Conservation (phyloP, 1,140 invertebrate genomes). For the Atta colombica region DNA sequence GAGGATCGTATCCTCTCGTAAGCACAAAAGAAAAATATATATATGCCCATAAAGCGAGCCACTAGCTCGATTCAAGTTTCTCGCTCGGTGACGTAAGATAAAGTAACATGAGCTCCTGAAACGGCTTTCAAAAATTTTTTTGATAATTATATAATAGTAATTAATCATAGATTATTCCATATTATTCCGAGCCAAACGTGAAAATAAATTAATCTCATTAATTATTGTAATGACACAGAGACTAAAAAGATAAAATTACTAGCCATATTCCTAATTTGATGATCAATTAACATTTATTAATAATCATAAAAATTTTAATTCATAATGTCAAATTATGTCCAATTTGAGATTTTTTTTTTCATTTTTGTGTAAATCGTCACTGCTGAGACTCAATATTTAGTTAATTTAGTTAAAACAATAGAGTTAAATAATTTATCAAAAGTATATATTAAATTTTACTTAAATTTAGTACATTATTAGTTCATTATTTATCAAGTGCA, state of each 20-base stretch:
- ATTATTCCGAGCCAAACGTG: neutral
- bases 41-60: conserved; percentile 19
- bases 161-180: neutral
- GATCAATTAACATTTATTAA: neutral
- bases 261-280: neutral
- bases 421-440: no score
- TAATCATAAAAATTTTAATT: neutral
- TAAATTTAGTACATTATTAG: no score
- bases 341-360: no score
- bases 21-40: conserved; percentile 50
- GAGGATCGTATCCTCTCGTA: conserved; percentile 40
- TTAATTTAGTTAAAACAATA: no score
- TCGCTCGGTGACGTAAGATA: conserved; percentile 14
- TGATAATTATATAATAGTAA: neutral
- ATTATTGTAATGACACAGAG: neutral
- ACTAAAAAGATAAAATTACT: neutral
- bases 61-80: conserved; percentile 38
- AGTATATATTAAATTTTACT: no score
- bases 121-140: conserved; percentile 7
- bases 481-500: no score
- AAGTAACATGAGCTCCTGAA: neutral
- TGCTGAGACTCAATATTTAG: no score
- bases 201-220: neutral
- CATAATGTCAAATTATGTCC: no score
- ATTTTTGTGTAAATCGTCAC: no score